Conservation (phyloP, 53 echinoderm and acorn worm species). For the Astropecten irregularis region DNA sequence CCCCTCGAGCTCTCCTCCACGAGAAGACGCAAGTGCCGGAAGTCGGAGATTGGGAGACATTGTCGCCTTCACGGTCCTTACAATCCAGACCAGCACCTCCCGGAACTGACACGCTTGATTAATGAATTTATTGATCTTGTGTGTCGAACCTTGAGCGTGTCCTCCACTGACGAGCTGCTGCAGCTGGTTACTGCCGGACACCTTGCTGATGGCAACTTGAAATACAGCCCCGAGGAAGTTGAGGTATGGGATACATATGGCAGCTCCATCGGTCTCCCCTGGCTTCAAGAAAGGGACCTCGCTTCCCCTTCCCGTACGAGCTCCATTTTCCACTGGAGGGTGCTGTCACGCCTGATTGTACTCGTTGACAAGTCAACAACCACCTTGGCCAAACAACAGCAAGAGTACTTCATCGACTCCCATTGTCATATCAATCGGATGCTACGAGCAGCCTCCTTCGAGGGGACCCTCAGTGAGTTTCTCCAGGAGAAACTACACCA, state of each 20-base stretch:
- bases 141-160: neutral
- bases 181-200: neutral
- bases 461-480: neutral
- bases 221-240: neutral
- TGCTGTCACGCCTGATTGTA: neutral
- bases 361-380: neutral
- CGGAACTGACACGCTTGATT: neutral
- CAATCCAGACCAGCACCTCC: neutral
- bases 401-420: neutral
- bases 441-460: neutral
- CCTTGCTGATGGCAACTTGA: neutral
- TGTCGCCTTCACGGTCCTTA: neutral
- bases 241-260: neutral
- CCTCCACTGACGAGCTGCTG: neutral
- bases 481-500: neutral
- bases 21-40: neutral
- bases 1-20: neutral
- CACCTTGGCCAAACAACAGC: neutral
- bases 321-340: constrained; percentile 5
- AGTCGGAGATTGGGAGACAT: neutral
- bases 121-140: neutral
- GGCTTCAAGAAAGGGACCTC: neutral
- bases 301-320: neutral
- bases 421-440: neutral
- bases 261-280: neutral